Base-by-base conservation (phyloP, 2,113 vertebrate genomes). In the Hymenochirus boettgeri region DNA sequence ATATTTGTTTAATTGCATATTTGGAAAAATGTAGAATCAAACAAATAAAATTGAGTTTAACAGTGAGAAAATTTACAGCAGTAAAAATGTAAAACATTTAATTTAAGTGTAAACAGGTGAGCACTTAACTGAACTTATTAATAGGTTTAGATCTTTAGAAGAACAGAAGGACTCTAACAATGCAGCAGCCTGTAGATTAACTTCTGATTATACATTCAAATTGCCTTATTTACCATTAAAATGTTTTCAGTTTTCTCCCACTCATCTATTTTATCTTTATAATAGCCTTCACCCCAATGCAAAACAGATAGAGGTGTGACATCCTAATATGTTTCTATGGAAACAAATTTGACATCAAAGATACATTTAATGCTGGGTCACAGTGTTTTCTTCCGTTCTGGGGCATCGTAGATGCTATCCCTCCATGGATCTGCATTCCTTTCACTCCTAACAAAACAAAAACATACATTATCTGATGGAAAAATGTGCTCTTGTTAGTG, bases 291-390 rank as follows among this genome's bases (percentile, higher is more conserved):
- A 67, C 64, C 64, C 59, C 55, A 39, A 39, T 50, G 8, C 24
- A 46, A 50, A 57, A 57, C 22, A 58, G 46, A 67, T 52, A 8
- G 24, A 67, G 63, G 63, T 50, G 54, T 66, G 46, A 63, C 33
- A 63, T 70, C 54, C 31, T 42, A 56, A 58, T 48, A 50, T 17
- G 61, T 58, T 70, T 42, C 55, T 53, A 64, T 70, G 61, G 61
- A 52, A 70, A 62, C 61, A 70, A 35, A 31, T 46, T 62, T 22
- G 1, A 27, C 56, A 58, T 37, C 55, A 59, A 57, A 47, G 64
- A 42, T 67, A 59, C 56, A 23, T 59, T 59, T 59, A 53, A 59
- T 37, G 47, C 18, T 67, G 47, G 64, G 56, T 67, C 56, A 59
- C 21, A 23, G 15, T 9, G n/a, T 33, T 52, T 67, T 24, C 15